Conservation (phyloP, 2,113 vertebrate species). For the Hyperopisus bebe region DNA sequence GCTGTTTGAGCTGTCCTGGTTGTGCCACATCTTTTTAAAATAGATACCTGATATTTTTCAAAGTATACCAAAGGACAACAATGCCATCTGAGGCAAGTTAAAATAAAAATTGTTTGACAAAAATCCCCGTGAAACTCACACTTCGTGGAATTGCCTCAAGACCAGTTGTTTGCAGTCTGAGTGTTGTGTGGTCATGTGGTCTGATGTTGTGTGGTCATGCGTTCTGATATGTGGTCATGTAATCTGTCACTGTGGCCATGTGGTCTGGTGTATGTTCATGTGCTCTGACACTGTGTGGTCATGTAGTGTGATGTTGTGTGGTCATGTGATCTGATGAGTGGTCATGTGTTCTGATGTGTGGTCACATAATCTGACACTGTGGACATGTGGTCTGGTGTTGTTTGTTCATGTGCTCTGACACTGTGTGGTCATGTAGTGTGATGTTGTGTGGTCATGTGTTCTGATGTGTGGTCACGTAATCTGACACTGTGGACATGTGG, state of each 20-base stretch:
- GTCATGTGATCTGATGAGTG: too few relatives aligned
- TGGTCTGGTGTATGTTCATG: too few relatives aligned
- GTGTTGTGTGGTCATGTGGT: background rate
- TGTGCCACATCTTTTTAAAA: background rate
- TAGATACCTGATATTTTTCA: background rate
- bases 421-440: too few relatives aligned
- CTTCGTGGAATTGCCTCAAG: background rate
- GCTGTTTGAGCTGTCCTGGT: background rate
- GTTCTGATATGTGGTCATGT: background rate
- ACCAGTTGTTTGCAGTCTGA: background rate
- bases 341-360: too few relatives aligned
- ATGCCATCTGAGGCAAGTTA: background rate
- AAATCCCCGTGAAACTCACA: background rate
- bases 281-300: background rate
- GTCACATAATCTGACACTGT: too few relatives aligned
- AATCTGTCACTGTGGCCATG: background rate
- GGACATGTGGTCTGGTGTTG: background rate
- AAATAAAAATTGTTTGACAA: background rate
- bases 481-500: background rate
- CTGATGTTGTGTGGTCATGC: background rate
- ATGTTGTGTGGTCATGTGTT: too few relatives aligned
- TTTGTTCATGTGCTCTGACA: too few relatives aligned
- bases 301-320: too few relatives aligned
- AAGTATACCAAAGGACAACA: background rate
- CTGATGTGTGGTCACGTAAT: background rate